Base-by-base conservation (phyloP, 2,797 vertebrate genomes). In the Triplophysa yarkandensis region DNA sequence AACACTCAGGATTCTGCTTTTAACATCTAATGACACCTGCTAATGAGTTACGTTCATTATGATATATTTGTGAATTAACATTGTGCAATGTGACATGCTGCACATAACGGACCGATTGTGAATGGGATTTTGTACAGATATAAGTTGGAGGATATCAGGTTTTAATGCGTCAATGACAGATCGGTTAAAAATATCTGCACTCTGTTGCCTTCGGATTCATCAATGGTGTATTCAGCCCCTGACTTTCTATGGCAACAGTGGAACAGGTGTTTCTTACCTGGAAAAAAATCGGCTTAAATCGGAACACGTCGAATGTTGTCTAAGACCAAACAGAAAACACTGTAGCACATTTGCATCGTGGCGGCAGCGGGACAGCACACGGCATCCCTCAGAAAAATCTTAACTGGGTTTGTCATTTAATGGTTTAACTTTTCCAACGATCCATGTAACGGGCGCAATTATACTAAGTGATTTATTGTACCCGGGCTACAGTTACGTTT, bases 381-480 rank as follows among this genome's bases (percentile, higher is more conserved):
- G 77, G 63, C 79, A 81, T 84, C 80, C 79, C 84, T 44, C 69
- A 63, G 76, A 83, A 79, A 83, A 70, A 79, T 83, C 83, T 86
- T 88, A 88, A 90, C 82, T 57, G 86, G 83, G 83, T 87, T 87
- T 88, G 88, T 90, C 83, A 43, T 88, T 88, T 89, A 89, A 91
- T 90, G 88, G 86, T 88, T 90, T 87, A 88, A 88, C 83, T 90
- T 89, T 87, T 91, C 84, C 88, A 90, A 77, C 85, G 89, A 88
- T 89, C 89, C 87, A 71, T 90, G 87, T 87, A 85, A 89, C 83
- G 52, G 43, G 77, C 76, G 83, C 86, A 87, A 88, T 91, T 89
- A 89, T 84, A 81, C 82, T 85, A 86, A 89, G 88, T 90, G 88
- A 90, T 91, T 91, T 89, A 91, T 90, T 85, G 88, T 89, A 80